Evolutionary conservation across 2,113 vertebrate genomes (phyloP).

Genomic region (human (Homo sapiens)): DNA sequence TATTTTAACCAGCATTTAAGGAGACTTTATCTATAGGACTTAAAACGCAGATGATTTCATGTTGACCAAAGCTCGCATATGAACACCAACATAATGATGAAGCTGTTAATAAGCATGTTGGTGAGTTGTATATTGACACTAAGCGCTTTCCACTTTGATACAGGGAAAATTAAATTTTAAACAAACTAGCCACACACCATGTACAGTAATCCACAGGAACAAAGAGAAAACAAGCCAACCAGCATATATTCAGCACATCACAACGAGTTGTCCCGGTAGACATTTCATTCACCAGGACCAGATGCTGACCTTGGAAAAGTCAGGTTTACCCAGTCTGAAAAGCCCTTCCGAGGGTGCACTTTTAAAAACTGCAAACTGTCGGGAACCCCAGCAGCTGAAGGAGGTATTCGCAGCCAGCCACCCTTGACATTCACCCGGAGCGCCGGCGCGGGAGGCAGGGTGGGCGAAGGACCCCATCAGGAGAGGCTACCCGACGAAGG

Average conservation of each 20-base stretch:
- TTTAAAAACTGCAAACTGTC: neutral
- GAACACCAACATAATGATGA: neutral
- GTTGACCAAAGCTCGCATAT: neutral
- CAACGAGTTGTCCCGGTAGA: neutral
- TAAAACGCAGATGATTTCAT: neutral
- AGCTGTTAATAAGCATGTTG: neutral
- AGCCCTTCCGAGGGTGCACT: neutral
- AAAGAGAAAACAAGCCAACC: slow-evolving; percentile 36
- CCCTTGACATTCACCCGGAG: neutral
- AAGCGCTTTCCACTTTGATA: neutral
- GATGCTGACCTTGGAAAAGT: neutral
- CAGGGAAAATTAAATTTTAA: slow-evolving; percentile 58
- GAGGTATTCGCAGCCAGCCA: neutral
- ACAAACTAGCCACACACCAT: neutral
- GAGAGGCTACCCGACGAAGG: too few relatives aligned
- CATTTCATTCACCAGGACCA: neutral
- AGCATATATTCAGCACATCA: neutral
- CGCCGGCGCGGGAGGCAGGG: fast-evolving
- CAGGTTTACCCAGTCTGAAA: neutral
- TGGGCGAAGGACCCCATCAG: fast-evolving
- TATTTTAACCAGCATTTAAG: neutral
- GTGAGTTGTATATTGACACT: neutral
- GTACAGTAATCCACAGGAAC: slow-evolving; percentile 57
- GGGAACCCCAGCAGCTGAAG: neutral
- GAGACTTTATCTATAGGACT: neutral